Base-by-base conservation (phyloP, 2,113 vertebrate genomes). In the Marmota monax region DNA sequence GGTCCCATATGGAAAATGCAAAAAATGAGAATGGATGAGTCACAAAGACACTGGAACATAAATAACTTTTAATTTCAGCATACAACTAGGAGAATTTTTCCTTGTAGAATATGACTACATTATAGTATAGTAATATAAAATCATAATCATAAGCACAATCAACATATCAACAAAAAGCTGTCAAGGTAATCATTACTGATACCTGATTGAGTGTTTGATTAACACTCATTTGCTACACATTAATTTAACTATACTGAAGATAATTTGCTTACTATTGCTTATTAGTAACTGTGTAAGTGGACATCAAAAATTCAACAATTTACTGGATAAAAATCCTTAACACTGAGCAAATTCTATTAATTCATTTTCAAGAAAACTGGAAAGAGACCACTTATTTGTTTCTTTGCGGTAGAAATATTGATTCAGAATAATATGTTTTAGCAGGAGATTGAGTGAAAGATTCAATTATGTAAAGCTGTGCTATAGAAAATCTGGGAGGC, bases 321-420 rank as follows among this genome's bases (percentile, higher is more conserved):
- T 87, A 87, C 79, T 84, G 61, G n/a, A 89, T 53, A 95, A 94
- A 94, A 79, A 70, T 4, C 2, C 65, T 70, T 79, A 92, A 95
- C 48, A 85, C 3, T 51, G 72, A 96, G n/a, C 92, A 88, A 85
- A 92, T 73, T 90, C 48, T 92, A 79, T 94, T 73, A 88, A 95
- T 86, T 87, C 7, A 5, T 84, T 90, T 96, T 73, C 73, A 25
- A 85, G 11, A 32, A 90, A 87, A 78, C 1, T 88, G 61, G 18
- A 16, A 85, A 97, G 74, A 74, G 23, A 45, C 5, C 12, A 22
- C 6, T 56, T 67, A 84, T 78, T 80, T 92, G 69, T 92, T 51
- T 78, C 32, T 82, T 93, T 67, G 45, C 61, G 20, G 22, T 1
- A 94, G 67, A 93, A 96, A 85, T 84, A 94, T 88, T 94, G 87